phyloP scores from a whole-genome alignment of 2,888 invertebrate species.

The Melikaiella ostensackeni region DNA sequence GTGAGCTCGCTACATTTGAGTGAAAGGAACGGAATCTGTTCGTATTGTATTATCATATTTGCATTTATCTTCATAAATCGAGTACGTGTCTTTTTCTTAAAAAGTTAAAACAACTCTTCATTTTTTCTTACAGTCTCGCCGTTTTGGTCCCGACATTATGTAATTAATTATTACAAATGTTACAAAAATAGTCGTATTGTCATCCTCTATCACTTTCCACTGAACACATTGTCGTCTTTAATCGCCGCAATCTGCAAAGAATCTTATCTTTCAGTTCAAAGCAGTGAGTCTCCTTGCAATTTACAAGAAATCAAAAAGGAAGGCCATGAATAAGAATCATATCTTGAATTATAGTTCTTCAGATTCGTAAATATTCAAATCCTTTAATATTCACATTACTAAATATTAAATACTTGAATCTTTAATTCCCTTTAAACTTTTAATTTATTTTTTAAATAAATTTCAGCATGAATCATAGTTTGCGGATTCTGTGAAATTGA shows the following conservation, averaged over 20 bases:
- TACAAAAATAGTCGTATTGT: conserved; percentile 37
- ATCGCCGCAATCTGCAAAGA: conserved; percentile 36
- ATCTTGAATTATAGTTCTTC: neutral
- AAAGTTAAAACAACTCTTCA: neutral
- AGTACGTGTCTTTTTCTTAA: neutral
- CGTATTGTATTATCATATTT: neutral
- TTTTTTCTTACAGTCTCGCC: neutral
- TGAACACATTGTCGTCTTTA: conserved; percentile 9
- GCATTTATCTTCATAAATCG: neutral
- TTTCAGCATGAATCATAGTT: neutral
- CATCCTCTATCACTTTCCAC: conserved; percentile 26
- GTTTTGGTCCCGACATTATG: neutral
- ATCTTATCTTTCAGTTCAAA: conserved; percentile 34
- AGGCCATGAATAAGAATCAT: neutral
- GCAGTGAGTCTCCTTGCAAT: neutral
- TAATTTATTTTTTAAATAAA: no score
- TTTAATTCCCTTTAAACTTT: no score
- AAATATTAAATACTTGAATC: no score
- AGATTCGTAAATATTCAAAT: no score
- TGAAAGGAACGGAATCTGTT: conserved; percentile 9
- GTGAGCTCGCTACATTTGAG: conserved; percentile 13
- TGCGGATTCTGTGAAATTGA: neutral
- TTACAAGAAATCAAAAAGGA: neutral
- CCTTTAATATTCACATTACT: no score
- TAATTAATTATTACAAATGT: conserved; percentile 16